Percentiles rank a stretch among this genome's conserved stretches.
phyloP scores from a whole-genome alignment of 2,113 vertebrate genomes.

The Rhipidura dahli region DNA sequence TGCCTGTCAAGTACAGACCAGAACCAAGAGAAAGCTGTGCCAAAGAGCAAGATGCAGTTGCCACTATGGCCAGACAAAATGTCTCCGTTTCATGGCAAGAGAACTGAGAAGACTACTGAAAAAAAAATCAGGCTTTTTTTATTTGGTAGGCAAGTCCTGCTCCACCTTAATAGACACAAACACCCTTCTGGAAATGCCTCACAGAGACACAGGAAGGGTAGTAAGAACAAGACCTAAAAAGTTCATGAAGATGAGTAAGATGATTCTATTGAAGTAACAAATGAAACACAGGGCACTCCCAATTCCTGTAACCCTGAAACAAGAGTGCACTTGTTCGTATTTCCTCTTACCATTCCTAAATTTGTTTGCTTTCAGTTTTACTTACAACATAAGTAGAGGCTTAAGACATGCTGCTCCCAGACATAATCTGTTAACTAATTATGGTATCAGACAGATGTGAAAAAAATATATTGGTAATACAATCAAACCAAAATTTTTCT shows the following conservation, averaged over 20 bases:
- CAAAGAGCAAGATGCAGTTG: neutral
- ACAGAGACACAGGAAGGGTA: neutral
- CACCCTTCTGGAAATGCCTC: neutral
- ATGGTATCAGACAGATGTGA: neutral
- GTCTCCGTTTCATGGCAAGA: neutral
- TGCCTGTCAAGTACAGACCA: neutral
- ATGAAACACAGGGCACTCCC: conserved; percentile 18
- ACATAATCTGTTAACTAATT: neutral
- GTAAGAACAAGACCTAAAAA: neutral
- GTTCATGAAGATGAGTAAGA: conserved; percentile 1
- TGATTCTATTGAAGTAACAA: neutral
- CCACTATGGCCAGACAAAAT: neutral
- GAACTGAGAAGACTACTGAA: neutral
- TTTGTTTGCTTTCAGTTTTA: neutral
- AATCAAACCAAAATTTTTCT: neutral
- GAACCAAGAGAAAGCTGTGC: neutral
- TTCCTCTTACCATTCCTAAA: conserved; percentile 42
- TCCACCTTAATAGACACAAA: neutral
- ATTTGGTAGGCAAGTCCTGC: neutral
- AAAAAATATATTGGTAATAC: neutral
- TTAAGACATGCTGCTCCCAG: neutral
- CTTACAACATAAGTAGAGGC: neutral
- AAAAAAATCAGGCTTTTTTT: neutral
- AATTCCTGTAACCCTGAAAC: conserved; percentile 15
- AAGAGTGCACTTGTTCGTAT: conserved; percentile 26